Evolutionary conservation across 1,140 invertebrate genomes (phyloP), one percentile per base, ranked within the genome.

Genomic region (Lepidurus arcticus): DNA sequence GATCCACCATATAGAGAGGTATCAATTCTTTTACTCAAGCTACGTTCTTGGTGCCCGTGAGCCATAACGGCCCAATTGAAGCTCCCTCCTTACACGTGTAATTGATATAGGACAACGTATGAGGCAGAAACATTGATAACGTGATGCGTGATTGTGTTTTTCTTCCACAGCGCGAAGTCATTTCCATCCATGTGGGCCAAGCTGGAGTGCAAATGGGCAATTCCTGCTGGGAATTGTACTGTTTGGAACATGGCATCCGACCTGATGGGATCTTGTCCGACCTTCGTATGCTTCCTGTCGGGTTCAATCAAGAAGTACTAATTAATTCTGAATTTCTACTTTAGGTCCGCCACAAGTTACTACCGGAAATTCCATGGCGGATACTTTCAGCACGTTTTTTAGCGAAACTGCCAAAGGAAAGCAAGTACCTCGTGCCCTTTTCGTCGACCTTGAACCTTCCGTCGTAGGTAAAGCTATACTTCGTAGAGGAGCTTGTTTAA

Each of bases 201-300:
- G 92, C 88, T 74, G 93, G 93, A 76, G 90, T 92, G 7, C 92
- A 94, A 86, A 90, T 94, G 81, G 92, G 91, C 75, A 93, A 91
- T 83, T 90, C 92, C 9, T 94, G 92, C 83, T 94, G 93, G 93
- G 92, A 88, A 81, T 82, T 88, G 80, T 88, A 88, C 81, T 88
- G 87, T 79, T 80, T 88, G 78, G 86, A 86, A 80, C 86, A 86
- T 78, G 78, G 78, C 6, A 78, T 78, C 34, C 73, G 78, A 44
- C 78, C 78, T 21, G 78, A 78, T 44, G 78, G 78, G n/a, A 74
- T 78, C 42, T 42, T 78, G 11, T 78, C 78, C 6, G 78, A 78
- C 13, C n/a, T 73, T 11, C 78, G 78, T 78, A 75, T 75, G 44
- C 21, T 11, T 53, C 26, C 16, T 76, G 26, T 42, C 21, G 21